Evolutionary conservation across 2,888 invertebrate genomes (phyloP).

Genomic region (Nasonia oneida): DNA sequence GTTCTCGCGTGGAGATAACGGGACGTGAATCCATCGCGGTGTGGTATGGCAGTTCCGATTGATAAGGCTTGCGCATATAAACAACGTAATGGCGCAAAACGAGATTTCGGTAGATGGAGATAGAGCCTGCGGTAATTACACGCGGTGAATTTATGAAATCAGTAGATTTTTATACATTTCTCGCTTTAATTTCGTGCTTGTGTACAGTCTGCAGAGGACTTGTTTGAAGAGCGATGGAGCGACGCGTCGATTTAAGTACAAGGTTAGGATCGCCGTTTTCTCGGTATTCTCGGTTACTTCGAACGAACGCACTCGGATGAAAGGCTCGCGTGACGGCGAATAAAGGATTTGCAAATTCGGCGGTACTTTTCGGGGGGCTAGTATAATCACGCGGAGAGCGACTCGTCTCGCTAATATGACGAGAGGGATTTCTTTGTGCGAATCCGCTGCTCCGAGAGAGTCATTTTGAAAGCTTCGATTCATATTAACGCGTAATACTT

Average conservation of each 20-base stretch:
- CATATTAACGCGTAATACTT: background rate
- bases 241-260: too few relatives aligned
- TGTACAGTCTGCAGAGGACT: too few relatives aligned
- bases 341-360: background rate
- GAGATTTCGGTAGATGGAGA: constrained; percentile 52
- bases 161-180: background rate
- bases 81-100: constrained; percentile 50
- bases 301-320: background rate
- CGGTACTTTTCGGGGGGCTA: background rate
- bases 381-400: background rate
- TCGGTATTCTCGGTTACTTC: background rate
- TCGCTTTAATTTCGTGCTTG: background rate
- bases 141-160: constrained; percentile 42
- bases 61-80: constrained; percentile 44
- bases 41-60: constrained; percentile 22
- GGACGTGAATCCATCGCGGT: constrained; percentile 30
- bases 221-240: too few relatives aligned
- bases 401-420: background rate
- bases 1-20: constrained; percentile 41
- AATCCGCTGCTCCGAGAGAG: background rate
- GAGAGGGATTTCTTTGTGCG: background rate
- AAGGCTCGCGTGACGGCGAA: background rate
- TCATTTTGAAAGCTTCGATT: background rate
- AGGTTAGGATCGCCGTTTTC: background rate
- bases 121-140: constrained; percentile 20